These are phyloP conservation scores for Plebejus melissa DNA, from an alignment of 2,888 invertebrate genomes.

Conservation along the genomic window DNA sequence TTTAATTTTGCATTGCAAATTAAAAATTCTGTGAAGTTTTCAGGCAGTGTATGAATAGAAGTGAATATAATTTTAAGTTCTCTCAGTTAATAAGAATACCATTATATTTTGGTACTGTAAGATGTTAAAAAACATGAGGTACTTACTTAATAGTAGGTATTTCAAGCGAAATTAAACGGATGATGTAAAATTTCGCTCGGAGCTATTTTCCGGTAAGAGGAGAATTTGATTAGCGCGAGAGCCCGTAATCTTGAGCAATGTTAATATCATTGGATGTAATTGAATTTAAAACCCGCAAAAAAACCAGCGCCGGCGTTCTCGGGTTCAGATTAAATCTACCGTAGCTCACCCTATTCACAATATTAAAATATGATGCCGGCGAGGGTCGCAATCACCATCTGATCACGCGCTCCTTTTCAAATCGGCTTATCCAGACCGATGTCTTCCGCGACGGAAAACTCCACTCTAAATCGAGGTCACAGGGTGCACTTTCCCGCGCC, in stretches of 20 bases:
- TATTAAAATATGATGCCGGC: slow-evolving; percentile 74
- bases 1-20: slow-evolving; percentile 13
- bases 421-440: slow-evolving; percentile 64
- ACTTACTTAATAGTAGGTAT: too few relatives aligned
- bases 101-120: background rate
- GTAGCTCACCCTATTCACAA: slow-evolving; percentile 62
- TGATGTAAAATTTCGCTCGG: background rate
- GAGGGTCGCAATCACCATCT: slow-evolving; percentile 67
- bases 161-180: too few relatives aligned
- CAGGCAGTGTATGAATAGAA: too few relatives aligned
- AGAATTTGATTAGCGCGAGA: background rate
- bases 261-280: slow-evolving; percentile 27
- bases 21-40: background rate
- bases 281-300: slow-evolving; percentile 26
- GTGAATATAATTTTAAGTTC: background rate
- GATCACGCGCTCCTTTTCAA: slow-evolving; percentile 74
- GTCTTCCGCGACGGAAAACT: slow-evolving; percentile 42
- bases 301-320: slow-evolving; percentile 21
- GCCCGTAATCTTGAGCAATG: slow-evolving; percentile 9
- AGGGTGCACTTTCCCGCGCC: slow-evolving; percentile 43
- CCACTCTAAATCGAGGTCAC: slow-evolving; percentile 42
- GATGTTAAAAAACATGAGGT: too few relatives aligned
- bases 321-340: slow-evolving; percentile 63
- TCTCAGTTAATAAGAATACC: background rate
- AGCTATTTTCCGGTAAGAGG: background rate